Evolutionary conservation across 1,140 invertebrate species (phyloP).

Genomic region (Trichoplusia ni): DNA sequence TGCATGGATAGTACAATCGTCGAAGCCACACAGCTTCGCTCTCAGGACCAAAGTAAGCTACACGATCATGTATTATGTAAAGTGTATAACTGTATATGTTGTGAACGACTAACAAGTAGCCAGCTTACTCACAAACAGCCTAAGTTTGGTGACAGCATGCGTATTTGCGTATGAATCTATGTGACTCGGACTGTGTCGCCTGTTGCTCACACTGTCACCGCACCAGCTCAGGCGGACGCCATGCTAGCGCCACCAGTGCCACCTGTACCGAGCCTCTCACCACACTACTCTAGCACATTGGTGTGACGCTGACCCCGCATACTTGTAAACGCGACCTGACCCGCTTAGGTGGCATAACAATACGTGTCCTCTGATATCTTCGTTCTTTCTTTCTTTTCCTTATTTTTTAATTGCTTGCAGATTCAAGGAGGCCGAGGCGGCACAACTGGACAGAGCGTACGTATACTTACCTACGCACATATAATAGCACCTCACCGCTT

Average conservation of each 20-base stretch:
- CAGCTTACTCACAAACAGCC: slow-evolving; percentile 70
- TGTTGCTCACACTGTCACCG: slow-evolving; percentile 23
- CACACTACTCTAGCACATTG: slow-evolving; percentile 67
- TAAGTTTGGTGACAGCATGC: slow-evolving; percentile 63
- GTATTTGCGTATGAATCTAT: slow-evolving; percentile 30
- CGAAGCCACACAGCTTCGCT: slow-evolving; percentile 41
- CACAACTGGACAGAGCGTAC: slow-evolving; percentile 92
- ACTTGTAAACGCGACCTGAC: slow-evolving; percentile 46
- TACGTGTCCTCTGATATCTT: slow-evolving; percentile 52
- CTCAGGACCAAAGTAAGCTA: slow-evolving; percentile 57
- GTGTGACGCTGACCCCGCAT: slow-evolving; percentile 62
- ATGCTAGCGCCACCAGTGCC: slow-evolving; percentile 61
- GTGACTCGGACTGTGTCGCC: slow-evolving; percentile 50
- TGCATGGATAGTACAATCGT: slow-evolving; percentile 26
- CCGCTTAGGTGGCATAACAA: slow-evolving; percentile 62
- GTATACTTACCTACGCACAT: slow-evolving; percentile 81
- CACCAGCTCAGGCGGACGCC: slow-evolving; percentile 21
- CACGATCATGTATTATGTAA: slow-evolving; percentile 41
- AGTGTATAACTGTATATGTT: slow-evolving; percentile 51
- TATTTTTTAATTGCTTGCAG: slow-evolving; percentile 88
- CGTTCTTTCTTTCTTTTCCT: slow-evolving; percentile 80
- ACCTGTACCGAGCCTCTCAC: slow-evolving; percentile 55
- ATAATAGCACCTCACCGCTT: slow-evolving; percentile 50
- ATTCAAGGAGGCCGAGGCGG: slow-evolving; percentile 93
- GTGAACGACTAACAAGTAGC: slow-evolving; percentile 69